Percentiles rank a stretch among this genome's conserved stretches.
Evolutionary conservation across 2,888 invertebrate species (phyloP).

Genomic region (Drosophila differens): DNA sequence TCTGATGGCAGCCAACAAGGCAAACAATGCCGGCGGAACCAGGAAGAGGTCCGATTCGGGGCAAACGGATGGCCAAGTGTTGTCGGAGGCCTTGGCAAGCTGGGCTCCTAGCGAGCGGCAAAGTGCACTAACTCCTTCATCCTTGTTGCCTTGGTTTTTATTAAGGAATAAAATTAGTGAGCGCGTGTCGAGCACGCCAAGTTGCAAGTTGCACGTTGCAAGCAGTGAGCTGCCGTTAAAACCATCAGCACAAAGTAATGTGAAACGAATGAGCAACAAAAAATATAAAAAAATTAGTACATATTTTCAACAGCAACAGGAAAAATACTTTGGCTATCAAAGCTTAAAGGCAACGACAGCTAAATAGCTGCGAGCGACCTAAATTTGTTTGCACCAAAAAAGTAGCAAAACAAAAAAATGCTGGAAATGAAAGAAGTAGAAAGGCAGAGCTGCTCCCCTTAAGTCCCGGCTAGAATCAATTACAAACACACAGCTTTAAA

Average conservation of each 20-base stretch:
- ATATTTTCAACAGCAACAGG: constrained; percentile 47
- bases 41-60: constrained; percentile 13
- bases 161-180: constrained; percentile 79
- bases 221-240: constrained; percentile 25
- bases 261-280: constrained; percentile 67
- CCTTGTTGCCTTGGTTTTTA: constrained; percentile 62
- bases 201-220: constrained; percentile 54
- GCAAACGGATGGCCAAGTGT: background rate
- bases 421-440: background rate
- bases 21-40: constrained; percentile 46
- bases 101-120: background rate
- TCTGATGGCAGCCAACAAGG: constrained; percentile 61
- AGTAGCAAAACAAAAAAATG: background rate
- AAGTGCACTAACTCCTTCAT: constrained; percentile 44
- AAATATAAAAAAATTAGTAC: constrained; percentile 53
- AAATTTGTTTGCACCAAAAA: constrained; percentile 38
- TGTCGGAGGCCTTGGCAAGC: constrained; percentile 22
- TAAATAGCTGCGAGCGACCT: constrained; percentile 42
- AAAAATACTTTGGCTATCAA: constrained; percentile 26
- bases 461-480: constrained; percentile 1
- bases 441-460: background rate
- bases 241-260: constrained; percentile 56
- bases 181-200: constrained; percentile 73
- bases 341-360: constrained; percentile 46
- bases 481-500: constrained; percentile 1